Conservation (phyloP, 2,888 invertebrate species). For the Drosophila paramelanica region DNA sequence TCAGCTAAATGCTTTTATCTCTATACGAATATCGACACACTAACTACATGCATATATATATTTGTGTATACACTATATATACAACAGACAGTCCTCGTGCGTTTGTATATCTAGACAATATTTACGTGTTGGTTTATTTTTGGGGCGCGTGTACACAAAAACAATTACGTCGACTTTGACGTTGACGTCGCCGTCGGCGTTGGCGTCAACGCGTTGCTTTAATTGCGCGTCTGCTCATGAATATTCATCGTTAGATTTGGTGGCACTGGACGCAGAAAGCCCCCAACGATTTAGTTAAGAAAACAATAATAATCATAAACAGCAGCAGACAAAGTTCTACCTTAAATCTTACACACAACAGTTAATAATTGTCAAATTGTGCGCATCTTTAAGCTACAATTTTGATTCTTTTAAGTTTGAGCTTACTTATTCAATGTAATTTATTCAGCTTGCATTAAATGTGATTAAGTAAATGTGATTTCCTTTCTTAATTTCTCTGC, state of each 20-base stretch:
- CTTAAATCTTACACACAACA: background rate
- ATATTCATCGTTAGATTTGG: constrained; percentile 41
- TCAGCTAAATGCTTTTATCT: constrained; percentile 69
- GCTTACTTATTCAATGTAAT: too few relatives aligned
- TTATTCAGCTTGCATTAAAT: too few relatives aligned
- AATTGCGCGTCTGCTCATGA: constrained; percentile 52
- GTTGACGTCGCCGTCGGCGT: constrained; percentile 1
- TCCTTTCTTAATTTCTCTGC: too few relatives aligned
- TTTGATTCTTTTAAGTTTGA: background rate
- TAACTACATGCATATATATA: constrained; percentile 7
- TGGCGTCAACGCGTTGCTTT: constrained; percentile 36
- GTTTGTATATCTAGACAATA: constrained; percentile 56
- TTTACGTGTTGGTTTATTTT: constrained; percentile 71
- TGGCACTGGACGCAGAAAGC: constrained; percentile 17
- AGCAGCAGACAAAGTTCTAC: background rate
- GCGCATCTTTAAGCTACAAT: constrained; percentile 20
- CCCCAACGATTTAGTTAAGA: constrained; percentile 33
- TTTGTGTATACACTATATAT: constrained; percentile 7
- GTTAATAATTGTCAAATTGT: background rate
- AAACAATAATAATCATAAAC: constrained; percentile 24
- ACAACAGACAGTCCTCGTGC: constrained; percentile 5
- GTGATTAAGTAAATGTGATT: too few relatives aligned
- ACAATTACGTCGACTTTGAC: constrained; percentile 54
- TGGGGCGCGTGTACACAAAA: constrained; percentile 65
- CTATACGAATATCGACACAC: constrained; percentile 24